Conservation (phyloP, 2,113 vertebrate species). For the Urocynchramus pylzowi region DNA sequence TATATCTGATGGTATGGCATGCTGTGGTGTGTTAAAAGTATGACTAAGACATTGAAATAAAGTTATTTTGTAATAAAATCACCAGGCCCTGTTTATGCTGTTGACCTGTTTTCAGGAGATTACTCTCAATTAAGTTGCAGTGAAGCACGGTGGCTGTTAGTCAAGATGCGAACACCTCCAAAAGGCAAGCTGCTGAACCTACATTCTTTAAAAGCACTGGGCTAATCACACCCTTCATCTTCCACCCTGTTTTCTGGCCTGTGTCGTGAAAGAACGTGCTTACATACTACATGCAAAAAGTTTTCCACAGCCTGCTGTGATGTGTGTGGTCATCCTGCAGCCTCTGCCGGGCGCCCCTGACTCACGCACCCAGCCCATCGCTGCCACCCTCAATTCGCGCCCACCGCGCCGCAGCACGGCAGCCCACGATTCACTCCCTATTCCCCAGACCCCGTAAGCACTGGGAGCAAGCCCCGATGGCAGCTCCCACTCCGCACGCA, state of each 20-base stretch:
- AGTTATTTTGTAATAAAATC: not conserved
- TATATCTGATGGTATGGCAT: not conserved
- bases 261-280: not conserved
- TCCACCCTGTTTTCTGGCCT: not conserved
- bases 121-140: not conserved
- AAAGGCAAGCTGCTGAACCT: not conserved
- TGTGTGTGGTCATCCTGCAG: not conserved
- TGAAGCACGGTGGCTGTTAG: not conserved
- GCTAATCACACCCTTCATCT: not conserved
- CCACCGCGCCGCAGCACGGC: not conserved
- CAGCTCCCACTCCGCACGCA: not conserved
- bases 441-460: not conserved
- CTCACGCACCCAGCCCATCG: not conserved
- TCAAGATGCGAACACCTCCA: not conserved
- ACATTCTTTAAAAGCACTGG: not conserved
- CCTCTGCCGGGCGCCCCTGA: not conserved
- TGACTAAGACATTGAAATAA: not conserved
- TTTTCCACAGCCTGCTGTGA: not conserved
- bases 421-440: not conserved
- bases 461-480: not conserved
- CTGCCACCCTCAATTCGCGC: not conserved
- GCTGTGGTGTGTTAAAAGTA: not conserved
- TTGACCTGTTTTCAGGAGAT: not conserved
- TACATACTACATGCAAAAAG: not conserved
- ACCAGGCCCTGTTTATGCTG: not conserved